Base-by-base conservation (phyloP, 2,113 vertebrate genomes). In the Petroica traversi region DNA sequence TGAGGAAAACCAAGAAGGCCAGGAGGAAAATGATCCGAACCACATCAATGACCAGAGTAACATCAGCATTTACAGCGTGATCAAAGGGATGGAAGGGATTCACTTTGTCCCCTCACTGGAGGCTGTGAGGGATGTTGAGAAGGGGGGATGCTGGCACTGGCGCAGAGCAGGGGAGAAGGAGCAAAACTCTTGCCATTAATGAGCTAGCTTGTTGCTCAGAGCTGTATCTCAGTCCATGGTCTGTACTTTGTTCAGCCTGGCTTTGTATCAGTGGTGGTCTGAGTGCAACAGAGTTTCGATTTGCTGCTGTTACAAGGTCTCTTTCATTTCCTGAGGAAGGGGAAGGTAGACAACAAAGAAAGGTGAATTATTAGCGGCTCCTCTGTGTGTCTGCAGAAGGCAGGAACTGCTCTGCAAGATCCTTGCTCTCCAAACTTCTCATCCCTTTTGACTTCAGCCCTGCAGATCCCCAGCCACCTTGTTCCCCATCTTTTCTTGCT, bases 1-100 rank as follows among this genome's bases (percentile, higher is more conserved):
- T 99, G 88, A 98, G 99, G 34, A 99, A 99, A 92, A 98, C 98
- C 61, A 99, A 99, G 98, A 99, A 99, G 95, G 98, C 99, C 95
- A 98, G 99, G 94, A 98, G 99, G 96, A 99, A 99, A 87, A 99
- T 99, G 80, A 99, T 98, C 46, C 98, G 99, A 96, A 99, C 99
- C 9, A 97, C 99, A 12, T 99, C 99, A 59, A 99, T 99, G 97
- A 99, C 98, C 97, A 99, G 99, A 97, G 99, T 99, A 97, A 96
- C 91, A 59, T 74, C 81, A 69, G 16, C 49, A 58, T 93, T 97
- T 97, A 52, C 41, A 68, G 28, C 3, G 1, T 29, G 33, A 33
- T 91, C 66, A 15, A 68, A 93, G 77, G 45, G 55, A 34, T 77
- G 41, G 48, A 79, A 76, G 85, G 88, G 61, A 55, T 71, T 77